Evolutionary conservation across 2,888 invertebrate genomes (phyloP).

Genomic region (Salticus scenicus): DNA sequence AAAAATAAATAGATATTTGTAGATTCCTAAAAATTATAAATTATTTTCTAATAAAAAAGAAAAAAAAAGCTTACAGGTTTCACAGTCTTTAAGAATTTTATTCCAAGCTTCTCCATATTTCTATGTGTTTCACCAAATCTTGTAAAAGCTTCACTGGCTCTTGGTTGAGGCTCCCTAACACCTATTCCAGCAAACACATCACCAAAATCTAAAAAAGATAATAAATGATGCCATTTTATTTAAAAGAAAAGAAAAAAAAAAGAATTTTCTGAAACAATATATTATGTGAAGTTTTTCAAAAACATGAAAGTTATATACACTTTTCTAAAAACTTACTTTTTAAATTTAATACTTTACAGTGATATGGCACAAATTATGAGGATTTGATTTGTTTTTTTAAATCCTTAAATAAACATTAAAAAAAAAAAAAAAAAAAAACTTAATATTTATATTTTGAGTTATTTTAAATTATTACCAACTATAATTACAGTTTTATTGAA

Average conservation of each 20-base stretch:
- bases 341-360: neutral
- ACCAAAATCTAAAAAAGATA: slow-evolving; percentile 83
- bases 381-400: too few relatives aligned
- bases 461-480: too few relatives aligned
- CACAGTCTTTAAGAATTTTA: slow-evolving; percentile 89
- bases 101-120: slow-evolving; percentile 91
- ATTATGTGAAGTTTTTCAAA: neutral
- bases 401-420: too few relatives aligned
- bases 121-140: slow-evolving; percentile 96
- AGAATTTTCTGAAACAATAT: neutral
- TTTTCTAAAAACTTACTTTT: neutral
- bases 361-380: too few relatives aligned
- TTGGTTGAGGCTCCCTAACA: slow-evolving; percentile 94
- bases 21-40: too few relatives aligned
- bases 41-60: too few relatives aligned
- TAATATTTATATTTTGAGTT: too few relatives aligned
- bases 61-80: slow-evolving; percentile 84
- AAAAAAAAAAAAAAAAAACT: too few relatives aligned
- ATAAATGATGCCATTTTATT: too few relatives aligned
- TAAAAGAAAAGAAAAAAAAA: too few relatives aligned
- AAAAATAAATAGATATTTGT: too few relatives aligned
- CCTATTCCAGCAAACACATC: slow-evolving; percentile 96
- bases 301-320: neutral
- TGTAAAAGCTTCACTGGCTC: slow-evolving; percentile 95
- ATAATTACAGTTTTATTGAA: too few relatives aligned